phyloP scores from a whole-genome alignment of 2,113 vertebrate genomes.

The Rhagologus leucostigma region DNA sequence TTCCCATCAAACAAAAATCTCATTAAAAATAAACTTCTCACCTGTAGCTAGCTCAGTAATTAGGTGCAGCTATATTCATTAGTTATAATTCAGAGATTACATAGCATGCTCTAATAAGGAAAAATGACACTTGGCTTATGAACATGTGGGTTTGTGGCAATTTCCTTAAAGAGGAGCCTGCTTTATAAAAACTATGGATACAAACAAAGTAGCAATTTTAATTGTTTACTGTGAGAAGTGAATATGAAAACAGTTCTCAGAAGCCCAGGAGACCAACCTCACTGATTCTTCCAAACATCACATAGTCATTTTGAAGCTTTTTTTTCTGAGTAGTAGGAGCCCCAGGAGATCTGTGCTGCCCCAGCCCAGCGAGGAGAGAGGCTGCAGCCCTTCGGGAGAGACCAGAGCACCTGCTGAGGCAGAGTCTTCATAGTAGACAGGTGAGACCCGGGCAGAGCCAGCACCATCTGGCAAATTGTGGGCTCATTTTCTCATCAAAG shows the following conservation, averaged over 20 bases:
- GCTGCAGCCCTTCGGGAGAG: accelerated
- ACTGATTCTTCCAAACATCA: not conserved
- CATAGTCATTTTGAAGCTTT: not conserved
- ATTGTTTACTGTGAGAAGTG: not conserved
- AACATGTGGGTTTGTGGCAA: not conserved
- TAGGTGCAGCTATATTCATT: constrained; percentile 19
- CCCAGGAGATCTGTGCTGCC: not conserved
- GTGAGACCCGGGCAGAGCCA: not conserved
- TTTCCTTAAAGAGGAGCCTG: not conserved
- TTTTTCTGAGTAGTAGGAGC: not conserved
- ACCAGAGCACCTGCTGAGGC: not conserved
- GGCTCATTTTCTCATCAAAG: not conserved
- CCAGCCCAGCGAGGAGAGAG: not conserved
- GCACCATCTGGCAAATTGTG: not conserved
- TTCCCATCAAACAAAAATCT: not conserved
- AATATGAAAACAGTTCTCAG: not conserved
- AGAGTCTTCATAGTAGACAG: not conserved
- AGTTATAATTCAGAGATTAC: constrained; percentile 42
- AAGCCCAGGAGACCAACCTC: not conserved
- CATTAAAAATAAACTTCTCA: constrained; percentile 45
- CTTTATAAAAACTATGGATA: not conserved
- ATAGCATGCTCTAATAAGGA: not conserved
- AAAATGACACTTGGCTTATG: not conserved
- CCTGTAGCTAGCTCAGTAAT: constrained; percentile 25
- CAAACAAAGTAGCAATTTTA: not conserved